Evolutionary conservation across 2,113 vertebrate species (phyloP).

Genomic region (Pelecanoides urinatrix): DNA sequence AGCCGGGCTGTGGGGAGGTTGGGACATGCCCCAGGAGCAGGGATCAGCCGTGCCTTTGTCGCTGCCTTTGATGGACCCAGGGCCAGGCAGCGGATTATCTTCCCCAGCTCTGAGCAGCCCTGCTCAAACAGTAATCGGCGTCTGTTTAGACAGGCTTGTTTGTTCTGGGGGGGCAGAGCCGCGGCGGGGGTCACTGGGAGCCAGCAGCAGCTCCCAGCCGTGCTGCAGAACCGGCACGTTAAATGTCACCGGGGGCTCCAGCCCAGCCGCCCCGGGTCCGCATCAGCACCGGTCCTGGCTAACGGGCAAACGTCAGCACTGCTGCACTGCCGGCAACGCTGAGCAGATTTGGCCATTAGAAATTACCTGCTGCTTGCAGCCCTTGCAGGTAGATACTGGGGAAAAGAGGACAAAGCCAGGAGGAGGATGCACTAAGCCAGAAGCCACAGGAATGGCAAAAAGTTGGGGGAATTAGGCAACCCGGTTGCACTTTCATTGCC

Average conservation of each 20-base stretch:
- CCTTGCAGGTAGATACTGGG: neutral
- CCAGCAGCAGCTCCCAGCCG: neutral
- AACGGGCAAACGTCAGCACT: rapidly evolving
- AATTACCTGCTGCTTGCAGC: neutral
- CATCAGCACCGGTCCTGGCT: neutral
- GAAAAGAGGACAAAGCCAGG: neutral
- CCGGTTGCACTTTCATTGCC: rapidly evolving
- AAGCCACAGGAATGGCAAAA: neutral
- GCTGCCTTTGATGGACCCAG: neutral
- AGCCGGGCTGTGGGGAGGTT: neutral
- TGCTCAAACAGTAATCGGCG: rapidly evolving
- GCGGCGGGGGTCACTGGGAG: neutral
- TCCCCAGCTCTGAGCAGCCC: neutral
- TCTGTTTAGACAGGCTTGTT: neutral
- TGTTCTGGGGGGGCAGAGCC: neutral
- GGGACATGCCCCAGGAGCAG: neutral
- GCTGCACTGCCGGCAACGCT: rapidly evolving
- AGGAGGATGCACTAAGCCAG: neutral
- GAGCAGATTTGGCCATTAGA: neutral
- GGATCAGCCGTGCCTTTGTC: neutral
- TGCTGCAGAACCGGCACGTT: no score
- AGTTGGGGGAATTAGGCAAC: neutral
- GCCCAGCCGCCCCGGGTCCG: neutral
- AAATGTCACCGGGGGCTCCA: neutral
- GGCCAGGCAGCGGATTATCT: neutral